Conservation (phyloP, 2,113 vertebrate genomes). For the Mustelus asterias region DNA sequence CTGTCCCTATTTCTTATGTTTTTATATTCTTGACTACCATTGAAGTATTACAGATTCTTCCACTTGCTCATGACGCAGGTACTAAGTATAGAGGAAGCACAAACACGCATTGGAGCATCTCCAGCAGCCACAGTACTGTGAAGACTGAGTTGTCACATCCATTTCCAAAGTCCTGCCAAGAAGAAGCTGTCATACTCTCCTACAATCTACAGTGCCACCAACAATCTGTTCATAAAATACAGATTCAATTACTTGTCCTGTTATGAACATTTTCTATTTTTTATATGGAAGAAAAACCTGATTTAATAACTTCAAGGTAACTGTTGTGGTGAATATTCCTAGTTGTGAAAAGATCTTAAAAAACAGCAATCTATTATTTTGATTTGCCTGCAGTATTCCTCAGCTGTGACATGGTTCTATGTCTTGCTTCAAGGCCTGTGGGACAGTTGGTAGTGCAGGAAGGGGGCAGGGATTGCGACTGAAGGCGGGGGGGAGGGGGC, state of each 20-base stretch:
- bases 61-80: background rate
- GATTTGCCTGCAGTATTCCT: background rate
- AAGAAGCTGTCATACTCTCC: background rate
- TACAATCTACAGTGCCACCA: background rate
- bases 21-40: background rate
- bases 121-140: background rate
- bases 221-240: background rate
- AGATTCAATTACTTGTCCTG: background rate
- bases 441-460: background rate
- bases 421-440: background rate
- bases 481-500: background rate
- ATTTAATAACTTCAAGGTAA: background rate
- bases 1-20: background rate
- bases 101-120: no score
- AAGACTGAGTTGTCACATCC: conserved; percentile 11
- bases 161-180: conserved; percentile 8
- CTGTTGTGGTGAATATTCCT: background rate
- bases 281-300: background rate
- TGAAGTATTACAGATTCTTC: background rate
- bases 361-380: background rate
- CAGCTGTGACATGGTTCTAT: background rate
- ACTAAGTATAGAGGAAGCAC: conserved; percentile 14
- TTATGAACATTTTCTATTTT: background rate
- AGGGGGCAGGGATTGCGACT: background rate
- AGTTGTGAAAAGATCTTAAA: background rate